Base-by-base conservation (phyloP, 2,888 invertebrate genomes). In the Cheilosia grossa region DNA sequence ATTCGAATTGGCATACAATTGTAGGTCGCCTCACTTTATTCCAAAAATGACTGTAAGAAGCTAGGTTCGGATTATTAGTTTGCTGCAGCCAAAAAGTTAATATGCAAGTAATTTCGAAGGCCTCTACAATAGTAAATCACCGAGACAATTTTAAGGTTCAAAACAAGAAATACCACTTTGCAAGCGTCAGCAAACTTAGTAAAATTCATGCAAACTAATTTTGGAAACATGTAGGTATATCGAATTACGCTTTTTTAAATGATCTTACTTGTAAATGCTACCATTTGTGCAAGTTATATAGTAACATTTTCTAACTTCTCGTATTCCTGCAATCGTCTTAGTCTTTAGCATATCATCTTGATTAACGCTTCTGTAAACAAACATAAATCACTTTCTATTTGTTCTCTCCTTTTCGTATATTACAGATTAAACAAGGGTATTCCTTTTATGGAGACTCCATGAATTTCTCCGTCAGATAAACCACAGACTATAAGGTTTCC, bases 401-500 rank as follows among this genome's bases (percentile, higher is more conserved):
- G 15, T 19, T 13, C 27, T 10, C 9, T 27, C 2, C 2, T 4
- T 40, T 19, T 15, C 27, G 13, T 15, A 24, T 24, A 85, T 79
- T 88, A 88, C 88, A 91, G 80, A 82, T 89, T 90, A 69, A 92
- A 92, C 10, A 92, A 64, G 0, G 89, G 88, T 49, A 90, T 66
- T 0, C 92, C 92, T 75, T 91, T 91, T 4, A 91, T 90, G 54
- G 87, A 90, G 2, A 92, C 89, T 1, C 91, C 92, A 87, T 91
- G 90, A 5, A 92, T 89, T 74, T 90, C 90, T 15, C 92, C 92
- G 85, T 91, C 90, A 3, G 89, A 88, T 0, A 92, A 87, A 0
- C 89, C 90, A 66, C 92, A 92, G 0, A 92, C 87, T 49, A 92
- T 90, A 1, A 92, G 73, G 67, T 91, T 90, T 6, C 91, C 92